A percentile compares a stretch with the other conserved stretches of the same genome.
These are phyloP conservation scores for Montipora capitata DNA, from an alignment of 92 coral and sea anemone species.

Conservation along the genomic window DNA sequence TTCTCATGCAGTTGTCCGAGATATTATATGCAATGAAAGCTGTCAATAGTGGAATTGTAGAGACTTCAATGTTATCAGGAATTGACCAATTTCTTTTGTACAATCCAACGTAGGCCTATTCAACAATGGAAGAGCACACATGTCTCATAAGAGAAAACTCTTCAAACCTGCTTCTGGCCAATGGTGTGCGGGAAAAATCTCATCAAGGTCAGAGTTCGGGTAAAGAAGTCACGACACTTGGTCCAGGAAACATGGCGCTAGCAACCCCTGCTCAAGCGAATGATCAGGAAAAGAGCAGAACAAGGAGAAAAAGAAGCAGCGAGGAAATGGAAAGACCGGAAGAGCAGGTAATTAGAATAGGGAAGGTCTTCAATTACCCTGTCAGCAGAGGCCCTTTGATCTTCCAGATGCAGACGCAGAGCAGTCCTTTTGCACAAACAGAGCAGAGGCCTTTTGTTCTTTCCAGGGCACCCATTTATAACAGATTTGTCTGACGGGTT, in stretches of 20 bases:
- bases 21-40: too few relatives aligned
- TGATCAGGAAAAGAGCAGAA: slow-evolving; percentile 56
- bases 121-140: slow-evolving; percentile 84
- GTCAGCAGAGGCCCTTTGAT: too few relatives aligned
- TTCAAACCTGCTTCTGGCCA: slow-evolving; percentile 80
- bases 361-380: not conserved
- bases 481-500: too few relatives aligned
- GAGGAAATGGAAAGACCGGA: slow-evolving; percentile 24
- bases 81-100: not conserved
- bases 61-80: too few relatives aligned
- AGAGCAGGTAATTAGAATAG: slow-evolving; percentile 54
- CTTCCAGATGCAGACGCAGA: too few relatives aligned
- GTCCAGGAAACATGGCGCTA: slow-evolving; percentile 86
- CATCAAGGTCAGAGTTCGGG: slow-evolving; percentile 71
- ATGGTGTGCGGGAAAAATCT: slow-evolving; percentile 64
- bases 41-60: too few relatives aligned
- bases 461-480: too few relatives aligned
- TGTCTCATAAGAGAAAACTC: slow-evolving; percentile 83
- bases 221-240: slow-evolving; percentile 74
- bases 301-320: slow-evolving; percentile 27
- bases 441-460: too few relatives aligned
- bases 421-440: too few relatives aligned
- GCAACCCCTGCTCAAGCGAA: slow-evolving; percentile 84
- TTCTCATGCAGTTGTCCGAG: too few relatives aligned
- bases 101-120: slow-evolving; percentile 59